Evolutionary conservation across 2,888 invertebrate genomes (phyloP), one percentile per base, ranked within the genome.

Genomic region (Pollenia amentaria): DNA sequence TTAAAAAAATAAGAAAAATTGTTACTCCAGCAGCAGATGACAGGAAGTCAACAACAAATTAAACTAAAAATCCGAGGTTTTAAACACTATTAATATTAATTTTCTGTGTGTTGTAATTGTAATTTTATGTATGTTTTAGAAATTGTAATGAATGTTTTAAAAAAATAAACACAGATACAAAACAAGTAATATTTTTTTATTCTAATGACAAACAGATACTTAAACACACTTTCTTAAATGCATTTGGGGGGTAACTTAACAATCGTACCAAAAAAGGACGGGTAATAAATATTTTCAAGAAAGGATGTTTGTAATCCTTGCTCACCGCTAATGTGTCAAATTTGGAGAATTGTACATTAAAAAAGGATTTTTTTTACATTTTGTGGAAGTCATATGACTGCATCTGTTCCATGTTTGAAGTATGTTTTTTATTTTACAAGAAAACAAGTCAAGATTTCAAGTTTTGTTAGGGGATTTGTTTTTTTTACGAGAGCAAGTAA

Each of bases 31-130:
- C 85, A 89, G 88, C 91, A 90, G 91, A 91, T 91, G 91, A 89
- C 91, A 91, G 91, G 91, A 91, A 90, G 91, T 91, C 89, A 91
- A 90, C 89, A 90, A 89, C 89, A 89, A 89, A 89, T 89, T 89
- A 89, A 89, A 82, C 53, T 70, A 46, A 72, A 78, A 86, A 88
- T 80, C 70, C 60, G 38, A 44, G 44, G 40, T 78, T 57, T 53
- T 18, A 82, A 70, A 64, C 16, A 44, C 72, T 46, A 69, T 69
- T 64, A 78, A 62, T 48, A 69, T 55, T 67, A 18, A 46, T 64
- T 69, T 69, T 70, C 42, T 65, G 14, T 55, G 21, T 62, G 6
- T 57, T 80, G 80, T 76, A 80, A 84, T 84, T 87, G 80, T 81
- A 55, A 73, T 87, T 87, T 87, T 81, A 84, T 87, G 87, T 73